Conservation (phyloP, 2,113 vertebrate species). For the Actenoides hombroni region DNA sequence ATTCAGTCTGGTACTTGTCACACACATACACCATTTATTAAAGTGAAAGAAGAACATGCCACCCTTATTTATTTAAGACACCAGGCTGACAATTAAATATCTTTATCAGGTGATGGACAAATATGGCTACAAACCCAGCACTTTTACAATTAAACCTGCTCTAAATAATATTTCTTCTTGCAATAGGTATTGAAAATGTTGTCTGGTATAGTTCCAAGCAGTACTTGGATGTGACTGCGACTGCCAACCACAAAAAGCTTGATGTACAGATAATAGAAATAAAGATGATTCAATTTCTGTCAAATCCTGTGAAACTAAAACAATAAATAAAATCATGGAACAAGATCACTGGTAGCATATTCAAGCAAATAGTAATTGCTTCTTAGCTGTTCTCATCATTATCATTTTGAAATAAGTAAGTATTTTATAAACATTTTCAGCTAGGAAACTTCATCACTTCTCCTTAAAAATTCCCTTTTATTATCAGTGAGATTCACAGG, state of each 20-base stretch:
- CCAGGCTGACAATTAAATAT: not conserved
- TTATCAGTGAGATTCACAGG: not conserved
- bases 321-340: constrained; percentile 18
- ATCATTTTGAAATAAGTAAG: constrained; percentile 19
- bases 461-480: constrained; percentile 62
- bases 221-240: not conserved
- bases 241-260: not conserved
- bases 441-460: not conserved
- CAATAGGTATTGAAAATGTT: not conserved
- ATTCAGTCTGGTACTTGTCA: not conserved
- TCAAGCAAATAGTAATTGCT: constrained; percentile 6
- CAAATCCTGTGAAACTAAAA: not conserved
- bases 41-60: not conserved
- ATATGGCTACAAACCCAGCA: not conserved
- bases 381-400: constrained; percentile 23
- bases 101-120: not conserved
- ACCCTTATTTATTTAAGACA: not conserved
- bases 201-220: not conserved
- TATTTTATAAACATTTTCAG: constrained; percentile 55
- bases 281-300: not conserved
- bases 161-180: not conserved
- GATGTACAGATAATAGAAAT: not conserved
- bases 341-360: constrained; percentile 15
- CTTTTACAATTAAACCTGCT: not conserved
- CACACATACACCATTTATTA: not conserved